Conservation (phyloP, 2,888 invertebrate genomes). For the Automeris io region DNA sequence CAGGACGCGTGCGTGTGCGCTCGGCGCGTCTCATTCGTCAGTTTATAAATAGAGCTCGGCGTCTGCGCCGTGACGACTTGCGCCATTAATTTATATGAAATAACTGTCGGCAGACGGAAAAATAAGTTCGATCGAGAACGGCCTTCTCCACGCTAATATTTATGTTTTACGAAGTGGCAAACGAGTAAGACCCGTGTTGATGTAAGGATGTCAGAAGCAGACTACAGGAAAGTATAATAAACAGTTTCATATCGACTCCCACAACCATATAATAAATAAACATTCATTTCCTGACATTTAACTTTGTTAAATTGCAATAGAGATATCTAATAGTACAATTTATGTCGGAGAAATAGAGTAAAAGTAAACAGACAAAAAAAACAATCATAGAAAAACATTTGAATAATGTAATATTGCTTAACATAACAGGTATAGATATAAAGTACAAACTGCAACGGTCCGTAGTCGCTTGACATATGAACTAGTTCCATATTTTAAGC, state of each 20-base stretch:
- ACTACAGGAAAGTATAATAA: slow-evolving; percentile 34
- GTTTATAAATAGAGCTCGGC: slow-evolving; percentile 74
- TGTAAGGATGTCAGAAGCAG: slow-evolving; percentile 57
- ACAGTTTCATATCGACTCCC: slow-evolving; percentile 34
- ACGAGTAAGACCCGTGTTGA: slow-evolving; percentile 48
- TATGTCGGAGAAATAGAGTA: slow-evolving; percentile 11
- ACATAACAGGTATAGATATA: no score
- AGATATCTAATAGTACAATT: slow-evolving; percentile 11
- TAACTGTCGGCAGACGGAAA: slow-evolving; percentile 76
- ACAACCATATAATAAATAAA: slow-evolving; percentile 38
- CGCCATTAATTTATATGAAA: slow-evolving; percentile 78
- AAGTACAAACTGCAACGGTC: no score
- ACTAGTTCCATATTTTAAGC: no score
- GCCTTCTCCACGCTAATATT: slow-evolving; percentile 73
- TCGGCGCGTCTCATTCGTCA: slow-evolving; percentile 75
- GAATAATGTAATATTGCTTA: no score
- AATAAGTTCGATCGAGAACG: slow-evolving; percentile 71
- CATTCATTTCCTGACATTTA: slow-evolving; percentile 36
- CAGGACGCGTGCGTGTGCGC: slow-evolving; percentile 70
- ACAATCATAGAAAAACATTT: no score
- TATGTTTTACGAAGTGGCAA: slow-evolving; percentile 71
- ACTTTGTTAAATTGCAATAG: slow-evolving; percentile 19
- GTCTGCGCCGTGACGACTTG: slow-evolving; percentile 76
- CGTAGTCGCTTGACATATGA: no score
- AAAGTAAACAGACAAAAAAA: slow-evolving; percentile 7